Conservation (phyloP, 1,140 invertebrate species). For the Plutomurus gul region DNA sequence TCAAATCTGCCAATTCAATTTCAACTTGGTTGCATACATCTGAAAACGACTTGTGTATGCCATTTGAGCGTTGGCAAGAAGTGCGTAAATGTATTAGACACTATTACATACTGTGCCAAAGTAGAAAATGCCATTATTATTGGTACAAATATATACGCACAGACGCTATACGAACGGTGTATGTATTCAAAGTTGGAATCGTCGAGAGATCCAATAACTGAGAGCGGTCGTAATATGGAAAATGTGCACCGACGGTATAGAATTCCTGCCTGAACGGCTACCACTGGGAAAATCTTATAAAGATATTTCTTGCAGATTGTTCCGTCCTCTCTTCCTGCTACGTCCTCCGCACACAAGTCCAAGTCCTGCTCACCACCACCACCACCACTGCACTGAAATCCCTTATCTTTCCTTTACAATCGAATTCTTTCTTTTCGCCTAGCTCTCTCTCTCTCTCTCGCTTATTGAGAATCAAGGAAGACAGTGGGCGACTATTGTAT, state of each 20-base stretch:
- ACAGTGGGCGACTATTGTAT: not conserved
- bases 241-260: not conserved
- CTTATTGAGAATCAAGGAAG: conserved; percentile 7
- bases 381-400: not conserved
- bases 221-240: too few relatives aligned
- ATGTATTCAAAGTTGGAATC: too few relatives aligned
- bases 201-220: too few relatives aligned
- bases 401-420: conserved; percentile 24
- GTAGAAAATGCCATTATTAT: too few relatives aligned
- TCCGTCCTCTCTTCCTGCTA: not conserved
- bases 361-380: not conserved
- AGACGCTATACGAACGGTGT: too few relatives aligned
- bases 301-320: not conserved
- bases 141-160: too few relatives aligned
- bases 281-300: not conserved
- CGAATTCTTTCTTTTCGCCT: conserved; percentile 6
- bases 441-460: too few relatives aligned
- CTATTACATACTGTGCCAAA: not conserved
- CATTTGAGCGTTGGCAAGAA: not conserved
- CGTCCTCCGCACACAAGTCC: too few relatives aligned
- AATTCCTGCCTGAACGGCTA: not conserved
- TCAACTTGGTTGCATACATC: not conserved
- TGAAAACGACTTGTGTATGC: not conserved
- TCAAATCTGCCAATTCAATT: conserved; percentile 21
- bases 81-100: not conserved